These are phyloP conservation scores for Sebastes nivosus DNA, from an alignment of 2,797 vertebrate genomes.

Conservation along the genomic window DNA sequence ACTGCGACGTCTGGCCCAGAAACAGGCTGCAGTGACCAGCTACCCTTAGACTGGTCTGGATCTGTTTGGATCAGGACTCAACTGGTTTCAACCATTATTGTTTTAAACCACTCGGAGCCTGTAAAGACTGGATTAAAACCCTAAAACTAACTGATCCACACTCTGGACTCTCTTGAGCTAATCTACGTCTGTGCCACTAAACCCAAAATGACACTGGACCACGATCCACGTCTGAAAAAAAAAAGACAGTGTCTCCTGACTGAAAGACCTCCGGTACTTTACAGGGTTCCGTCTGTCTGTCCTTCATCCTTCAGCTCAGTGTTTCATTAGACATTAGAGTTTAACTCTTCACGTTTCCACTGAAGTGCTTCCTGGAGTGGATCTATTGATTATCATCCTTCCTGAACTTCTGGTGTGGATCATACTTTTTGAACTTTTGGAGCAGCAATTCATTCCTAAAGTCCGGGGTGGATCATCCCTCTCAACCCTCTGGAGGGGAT, in stretches of 20 bases:
- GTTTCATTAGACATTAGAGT: conserved; percentile 44
- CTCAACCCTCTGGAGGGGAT: background rate
- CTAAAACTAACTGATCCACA: conserved; percentile 11
- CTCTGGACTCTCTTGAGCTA: conserved; percentile 30
- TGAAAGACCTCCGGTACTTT: conserved; percentile 58
- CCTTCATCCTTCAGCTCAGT: conserved; percentile 32
- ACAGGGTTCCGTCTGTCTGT: conserved; percentile 69
- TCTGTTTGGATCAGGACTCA: conserved; percentile 27
- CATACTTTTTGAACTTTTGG: background rate
- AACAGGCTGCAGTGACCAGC: conserved; percentile 89
- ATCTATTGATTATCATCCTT: conserved; percentile 76
- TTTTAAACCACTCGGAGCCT: conserved; percentile 15
- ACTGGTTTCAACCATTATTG: background rate
- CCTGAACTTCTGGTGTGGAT: background rate
- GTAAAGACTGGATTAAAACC: conserved; percentile 14
- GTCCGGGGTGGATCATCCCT: background rate
- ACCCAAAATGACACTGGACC: conserved; percentile 37
- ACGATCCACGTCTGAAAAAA: conserved; percentile 3
- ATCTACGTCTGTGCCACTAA: background rate
- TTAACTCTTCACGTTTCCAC: conserved; percentile 57
- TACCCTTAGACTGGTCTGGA: conserved; percentile 83
- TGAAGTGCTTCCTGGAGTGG: conserved; percentile 82
- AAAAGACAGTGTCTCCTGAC: conserved; percentile 31
- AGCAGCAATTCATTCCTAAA: background rate
- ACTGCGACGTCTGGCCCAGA: conserved; percentile 95